Base-by-base conservation (phyloP, 2,113 vertebrate genomes). In the Lasiurus borealis region DNA sequence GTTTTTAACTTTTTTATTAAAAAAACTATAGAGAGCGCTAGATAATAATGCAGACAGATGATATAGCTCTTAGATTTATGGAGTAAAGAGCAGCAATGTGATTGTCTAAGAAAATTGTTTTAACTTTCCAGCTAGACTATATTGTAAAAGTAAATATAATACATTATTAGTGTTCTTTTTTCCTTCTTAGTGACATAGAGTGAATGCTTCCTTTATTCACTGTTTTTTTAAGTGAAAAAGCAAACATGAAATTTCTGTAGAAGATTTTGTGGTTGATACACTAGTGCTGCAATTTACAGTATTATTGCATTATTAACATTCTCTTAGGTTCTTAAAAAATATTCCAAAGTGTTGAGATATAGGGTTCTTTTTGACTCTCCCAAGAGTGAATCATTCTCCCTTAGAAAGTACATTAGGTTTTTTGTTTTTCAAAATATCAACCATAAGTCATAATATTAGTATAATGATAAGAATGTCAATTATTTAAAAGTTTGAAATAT, bases 321-420 rank as follows among this genome's bases (percentile, higher is more conserved):
- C 14, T 89, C 6, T 69, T 2, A 44, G 16, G 6, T 81, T 44
- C 23, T 36, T 62, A 1, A 6, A 10, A 69, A 10, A 69, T 88
- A 31, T 46, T 80, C 4, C 50, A 46, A 93, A 54, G 10, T 80
- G 34, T 66, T 94, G 15, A 0, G 12, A 90, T 81, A 85, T 3
- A 62, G 10, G 57, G 11, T n/a, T 77, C 34, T 71, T 77, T 92
- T 84, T 66, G 59, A n/a, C 14, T 52, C 85, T 90, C 85, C 44
- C 50, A 88, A 81, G 52, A 91, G 8, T 77, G 69, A 96, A 88
- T 95, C 46, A 90, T 93, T 66, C 6, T 87, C 75, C 89, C 54
- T 29, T 87, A 71, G n/a, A 87, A 87, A 95, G 29, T 71, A 85
- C 27, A 90, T 80, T 91, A 90, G 21, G 1, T 69, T 72, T 88